Evolutionary conservation across 2,797 vertebrate genomes (phyloP).

Genomic region (Gadopsis marmoratus): DNA sequence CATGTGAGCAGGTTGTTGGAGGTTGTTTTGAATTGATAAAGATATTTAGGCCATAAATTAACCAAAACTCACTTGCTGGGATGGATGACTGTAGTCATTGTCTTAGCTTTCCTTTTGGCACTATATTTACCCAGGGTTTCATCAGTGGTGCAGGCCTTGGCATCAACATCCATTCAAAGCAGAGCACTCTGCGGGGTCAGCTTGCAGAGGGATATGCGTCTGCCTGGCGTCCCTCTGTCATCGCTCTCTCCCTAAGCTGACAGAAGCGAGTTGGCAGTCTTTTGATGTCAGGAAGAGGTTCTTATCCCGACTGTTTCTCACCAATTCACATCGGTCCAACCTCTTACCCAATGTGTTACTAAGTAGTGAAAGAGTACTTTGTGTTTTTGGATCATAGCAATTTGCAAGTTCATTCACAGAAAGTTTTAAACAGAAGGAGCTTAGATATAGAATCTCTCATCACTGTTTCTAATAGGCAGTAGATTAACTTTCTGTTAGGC

Average conservation of each 20-base stretch:
- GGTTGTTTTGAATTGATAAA: background rate
- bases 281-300: slow-evolving; percentile 93
- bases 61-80: background rate
- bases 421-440: slow-evolving; percentile 88
- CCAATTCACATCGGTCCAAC: slow-evolving; percentile 86
- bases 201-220: slow-evolving; percentile 56
- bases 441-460: slow-evolving; percentile 89
- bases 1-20: background rate
- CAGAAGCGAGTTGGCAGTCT: slow-evolving; percentile 80
- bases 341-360: slow-evolving; percentile 82
- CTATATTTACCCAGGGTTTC: slow-evolving; percentile 24
- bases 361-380: slow-evolving; percentile 88
- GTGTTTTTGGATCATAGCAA: slow-evolving; percentile 93
- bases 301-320: slow-evolving; percentile 87
- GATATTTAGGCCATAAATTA: background rate
- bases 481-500: slow-evolving; percentile 65
- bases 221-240: slow-evolving; percentile 77
- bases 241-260: slow-evolving; percentile 67
- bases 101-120: slow-evolving; percentile 36
- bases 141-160: slow-evolving; percentile 18
- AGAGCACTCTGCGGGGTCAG: slow-evolving; percentile 38
- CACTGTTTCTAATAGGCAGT: slow-evolving; percentile 68
- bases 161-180: slow-evolving; percentile 45
- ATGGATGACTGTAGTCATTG: slow-evolving; percentile 3
- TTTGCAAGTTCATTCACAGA: slow-evolving; percentile 91